These are phyloP conservation scores for Eumaeus atala DNA, from an alignment of 1,140 invertebrate genomes.

Conservation along the genomic window DNA sequence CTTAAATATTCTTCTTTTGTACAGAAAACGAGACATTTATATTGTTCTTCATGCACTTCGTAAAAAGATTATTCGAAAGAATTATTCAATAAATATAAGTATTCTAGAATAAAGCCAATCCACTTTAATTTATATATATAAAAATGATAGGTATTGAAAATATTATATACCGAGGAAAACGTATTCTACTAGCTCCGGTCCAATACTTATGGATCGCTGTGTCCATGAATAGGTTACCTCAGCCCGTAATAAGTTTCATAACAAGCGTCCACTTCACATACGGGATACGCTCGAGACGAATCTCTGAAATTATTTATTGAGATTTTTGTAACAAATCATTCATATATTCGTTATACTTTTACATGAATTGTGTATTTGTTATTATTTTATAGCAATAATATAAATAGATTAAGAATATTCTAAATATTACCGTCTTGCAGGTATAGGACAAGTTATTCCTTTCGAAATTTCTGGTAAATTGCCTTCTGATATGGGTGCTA, in stretches of 20 bases:
- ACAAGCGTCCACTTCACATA: conserved; percentile 1
- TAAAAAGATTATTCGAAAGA: too few species aligned
- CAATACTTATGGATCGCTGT: conserved; percentile 2
- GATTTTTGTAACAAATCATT: neutral
- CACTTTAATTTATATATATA: neutral
- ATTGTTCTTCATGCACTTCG: too few species aligned
- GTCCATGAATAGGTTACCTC: neutral
- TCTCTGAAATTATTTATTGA: conserved; percentile 3
- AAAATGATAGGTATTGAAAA: neutral
- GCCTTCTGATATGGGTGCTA: conserved; percentile 37
- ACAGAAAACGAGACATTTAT: too few species aligned
- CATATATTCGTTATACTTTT: neutral
- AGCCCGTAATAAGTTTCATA: conserved; percentile 7
- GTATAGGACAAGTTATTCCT: conserved; percentile 40
- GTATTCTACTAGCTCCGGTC: neutral
- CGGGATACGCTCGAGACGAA: neutral
- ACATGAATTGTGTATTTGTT: neutral
- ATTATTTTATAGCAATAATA: neutral
- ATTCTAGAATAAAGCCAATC: neutral
- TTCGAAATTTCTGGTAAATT: conserved; percentile 38
- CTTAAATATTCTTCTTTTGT: too few species aligned
- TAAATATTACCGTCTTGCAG: conserved; percentile 25
- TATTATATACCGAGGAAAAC: neutral
- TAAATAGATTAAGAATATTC: neutral
- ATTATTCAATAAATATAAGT: neutral